Base-by-base conservation (phyloP, 53 echinoderm and acorn worm species). In the Zoroaster sp. region DNA sequence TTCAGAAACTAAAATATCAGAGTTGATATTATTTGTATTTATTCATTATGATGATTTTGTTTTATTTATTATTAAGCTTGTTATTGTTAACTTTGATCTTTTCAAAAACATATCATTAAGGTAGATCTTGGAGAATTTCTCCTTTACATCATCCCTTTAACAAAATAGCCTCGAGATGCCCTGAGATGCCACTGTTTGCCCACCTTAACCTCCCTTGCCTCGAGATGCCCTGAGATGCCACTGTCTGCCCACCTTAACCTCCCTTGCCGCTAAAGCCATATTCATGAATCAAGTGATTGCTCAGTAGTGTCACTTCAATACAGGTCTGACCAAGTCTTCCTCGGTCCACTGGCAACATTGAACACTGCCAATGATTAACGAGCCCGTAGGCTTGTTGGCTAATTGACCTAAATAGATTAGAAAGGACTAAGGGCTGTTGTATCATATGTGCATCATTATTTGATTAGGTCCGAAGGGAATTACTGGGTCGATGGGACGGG, bases 391-490 rank as follows among this genome's bases (percentile, higher is more conserved):
- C 63, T 63, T 11, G 21, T 59, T 21, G 46, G 8, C 21, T 78
- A 78, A 78, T 78, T 78, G 59, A 78, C 78, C 54, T 35, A 78
- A 35, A 37, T 78, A 78, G 54, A 30, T 12, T 38, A 14, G 25
- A 11, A 1, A 14, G 13, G 17, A 17, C 2, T 0, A 33, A 18
- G 71, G 7, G 34, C 43, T 66, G 25, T 86, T 41, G 33, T 38
- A 59, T 12, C 34, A 20, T 80, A 46, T 40, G 20, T 55, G 72
- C 46, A 47, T 75, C 15, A 46, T 75, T 47, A 34, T 32, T 47
- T 52, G 14, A 76, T 76, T 4, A 30, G 74, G 17, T 44, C 5
- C 4, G 45, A 25, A 17, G 4, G 34, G 75, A 11, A 20, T 49
- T 49, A 51, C 21, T 0, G 23, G 9, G 55, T 4, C 55, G 10